Evolutionary conservation across 2,888 invertebrate genomes (phyloP), one percentile per base, ranked within the genome.

Genomic region (Agrochola lychnidis): DNA sequence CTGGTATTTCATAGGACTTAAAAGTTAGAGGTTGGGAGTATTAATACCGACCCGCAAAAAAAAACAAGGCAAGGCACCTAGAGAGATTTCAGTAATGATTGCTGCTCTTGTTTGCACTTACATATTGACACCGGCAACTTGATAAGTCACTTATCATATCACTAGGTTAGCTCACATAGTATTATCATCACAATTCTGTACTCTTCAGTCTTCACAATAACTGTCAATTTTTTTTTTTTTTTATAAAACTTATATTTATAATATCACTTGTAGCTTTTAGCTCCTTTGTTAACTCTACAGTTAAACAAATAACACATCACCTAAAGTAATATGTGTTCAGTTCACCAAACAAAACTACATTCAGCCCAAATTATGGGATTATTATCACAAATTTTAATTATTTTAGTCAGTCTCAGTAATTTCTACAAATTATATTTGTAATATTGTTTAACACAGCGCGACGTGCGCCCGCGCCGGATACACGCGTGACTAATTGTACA

Each of bases 401-500:
- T 67, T 79, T 69, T 61, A 64, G 19, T 79, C 59, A 79, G 73
- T 83, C 71, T 70, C 25, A 79, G 12, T 67, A 70, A 51, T 83
- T 76, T 70, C 25, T 73, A 69, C 71, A 63, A 78, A 73, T 79
- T 76, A 78, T 61, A 74, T 71, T 86, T 70, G 66, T 74, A 67
- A 62, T 76, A 64, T 61, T 75, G 76, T 86, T 73, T 67, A 71
- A 72, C 69, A 79, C 68, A 79, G 67, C 62, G 63, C 91, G 93
- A 90, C 92, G 90, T 94, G 93, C 92, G 92, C 91, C 81, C 91
- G 94, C 95, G 95, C 93, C 96, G 96, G 96, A 96, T 96, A 95
- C 95, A 93, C 93, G 95, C 91, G 95, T 96, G 96, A 96, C 96
- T 96, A 96, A 96, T 95, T 92, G 93, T 91, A 94, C 96, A 96